A percentile compares a stretch with the other conserved stretches of the same genome.
phyloP scores from a whole-genome alignment of 2,113 vertebrate species.

The Chloropsis hardwickii region DNA sequence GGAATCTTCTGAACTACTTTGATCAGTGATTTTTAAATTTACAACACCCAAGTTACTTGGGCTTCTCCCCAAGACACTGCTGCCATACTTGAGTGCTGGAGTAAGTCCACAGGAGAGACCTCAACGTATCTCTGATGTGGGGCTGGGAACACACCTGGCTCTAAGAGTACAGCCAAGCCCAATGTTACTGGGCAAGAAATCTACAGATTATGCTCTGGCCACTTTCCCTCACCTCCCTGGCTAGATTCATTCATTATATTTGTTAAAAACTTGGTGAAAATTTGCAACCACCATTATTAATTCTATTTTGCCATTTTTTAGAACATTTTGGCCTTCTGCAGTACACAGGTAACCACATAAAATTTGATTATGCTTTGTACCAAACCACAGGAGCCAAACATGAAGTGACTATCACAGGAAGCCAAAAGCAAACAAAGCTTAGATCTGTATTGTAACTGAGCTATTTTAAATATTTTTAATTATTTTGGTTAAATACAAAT shows the following conservation, averaged over 20 bases:
- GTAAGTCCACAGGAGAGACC: not conserved
- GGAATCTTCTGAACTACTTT: not conserved
- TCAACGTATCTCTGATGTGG: accelerated
- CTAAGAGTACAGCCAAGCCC: not conserved
- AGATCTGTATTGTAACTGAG: not conserved
- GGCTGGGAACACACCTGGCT: not conserved
- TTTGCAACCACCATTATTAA: not conserved
- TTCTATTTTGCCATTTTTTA: not conserved
- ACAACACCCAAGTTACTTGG: not conserved
- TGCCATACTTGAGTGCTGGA: not conserved
- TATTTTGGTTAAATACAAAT: not conserved
- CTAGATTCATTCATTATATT: not conserved
- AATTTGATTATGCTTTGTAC: not conserved
- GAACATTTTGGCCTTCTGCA: not conserved
- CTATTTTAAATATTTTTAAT: not conserved
- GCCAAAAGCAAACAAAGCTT: not conserved
- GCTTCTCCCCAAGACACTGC: not conserved
- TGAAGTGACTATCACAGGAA: not conserved
- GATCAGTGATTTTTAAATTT: not conserved
- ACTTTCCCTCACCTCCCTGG: not conserved
- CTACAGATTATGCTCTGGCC: not conserved
- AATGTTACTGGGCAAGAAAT: not conserved
- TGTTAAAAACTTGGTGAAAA: not conserved
- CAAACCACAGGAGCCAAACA: not conserved
- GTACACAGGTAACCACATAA: not conserved